Base-by-base conservation (phyloP, 2,888 invertebrate genomes). In the Pyrgus malvae region DNA sequence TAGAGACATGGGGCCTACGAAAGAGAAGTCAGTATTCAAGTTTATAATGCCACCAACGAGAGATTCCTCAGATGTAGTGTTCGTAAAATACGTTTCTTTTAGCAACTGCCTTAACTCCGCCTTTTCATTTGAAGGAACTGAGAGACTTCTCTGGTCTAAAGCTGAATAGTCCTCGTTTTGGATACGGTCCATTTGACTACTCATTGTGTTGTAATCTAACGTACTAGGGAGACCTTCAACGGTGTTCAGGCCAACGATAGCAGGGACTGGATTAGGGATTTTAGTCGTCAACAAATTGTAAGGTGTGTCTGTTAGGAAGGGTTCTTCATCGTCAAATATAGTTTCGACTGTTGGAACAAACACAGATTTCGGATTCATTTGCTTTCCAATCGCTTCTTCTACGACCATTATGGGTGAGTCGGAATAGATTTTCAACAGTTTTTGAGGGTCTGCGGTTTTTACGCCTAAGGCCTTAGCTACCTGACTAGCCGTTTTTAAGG, bases 191-290 rank as follows among this genome's bases (percentile, higher is more conserved):
- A 83, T 80, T 63, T 82, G 80, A 56, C 83, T 83, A 0, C 82
- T 84, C 0, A 87, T 77, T 0, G 86, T 84, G 27, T 80, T 71
- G 48, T 82, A 84, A 48, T 88, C 85, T 16, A 86, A 66, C 55
- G 83, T 89, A 41, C 82, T 80, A 0, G 87, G 80, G 0, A 92
- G 60, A 0, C 92, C 92, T 72, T 93, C 93, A 0, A 88, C 90
- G 0, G 91, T 91, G 46, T 89, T 92, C 0, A 92, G 70, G 0
- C 93, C 92, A 60, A 91, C 78, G 2, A 92, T 81, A 0, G 85
- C 69, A 0, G 93, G 92, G 4, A 91, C 88, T 0, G 85, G 77
- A 14, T 86, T 72, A 1, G 74, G 71, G 1, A 67, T 63, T 25
- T 80, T 72, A 2, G 67, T 66, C 3, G 68, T 62, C 8, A 92